Base-by-base conservation (phyloP, 1,140 invertebrate genomes). In the Lordiphosa stackelbergi region DNA sequence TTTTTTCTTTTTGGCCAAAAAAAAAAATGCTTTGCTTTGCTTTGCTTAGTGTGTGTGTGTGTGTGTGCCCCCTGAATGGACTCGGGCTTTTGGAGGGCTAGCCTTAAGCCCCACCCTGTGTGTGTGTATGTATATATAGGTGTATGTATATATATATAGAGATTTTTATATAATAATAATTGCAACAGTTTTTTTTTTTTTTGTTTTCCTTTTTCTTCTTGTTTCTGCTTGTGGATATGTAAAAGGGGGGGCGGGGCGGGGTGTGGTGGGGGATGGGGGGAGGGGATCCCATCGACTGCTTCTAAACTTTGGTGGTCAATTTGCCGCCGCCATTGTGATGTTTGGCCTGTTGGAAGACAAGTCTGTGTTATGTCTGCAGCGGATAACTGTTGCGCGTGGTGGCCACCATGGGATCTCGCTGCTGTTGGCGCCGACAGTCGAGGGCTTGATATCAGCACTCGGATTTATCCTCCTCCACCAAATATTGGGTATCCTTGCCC, bases 401-500 rank as follows among this genome's bases (percentile, higher is more conserved):
- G 13, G 43, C 43, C 24, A 46, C 24, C 43, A 46, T 10, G 5
- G 40, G 40, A 41, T 66, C 60, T 46, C 37, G n/a, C 12, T 35
- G 38, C 24, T 31, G 52, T 16, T 61, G 66, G 53, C 42, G 62
- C 41, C 31, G 62, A 46, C 28, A 73, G 61, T 66, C 46, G 75
- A 55, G 69, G 57, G 74, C 69, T 84, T 75, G 74, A 85, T 86
- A 88, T 87, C 85, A 88, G 79, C 86, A 89, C 65, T 87, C 88
- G 81, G 88, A 89, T 63, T 88, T 87, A 88, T 96, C 95, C 89
- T 97, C 95, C 85, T 94, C 93, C 46, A 97, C 95, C 55, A 98
- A 90, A 85, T 94, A 93, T 86, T 95, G 94, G 1, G 96, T 97
- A 88, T 97, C 96, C 89, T 95, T 96, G 83, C 95, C 95, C n/a